Percentiles rank a stretch among this genome's conserved stretches.
These are phyloP conservation scores for Agonopterix arenella DNA, from an alignment of 2,888 invertebrate genomes.

Conservation along the genomic window DNA sequence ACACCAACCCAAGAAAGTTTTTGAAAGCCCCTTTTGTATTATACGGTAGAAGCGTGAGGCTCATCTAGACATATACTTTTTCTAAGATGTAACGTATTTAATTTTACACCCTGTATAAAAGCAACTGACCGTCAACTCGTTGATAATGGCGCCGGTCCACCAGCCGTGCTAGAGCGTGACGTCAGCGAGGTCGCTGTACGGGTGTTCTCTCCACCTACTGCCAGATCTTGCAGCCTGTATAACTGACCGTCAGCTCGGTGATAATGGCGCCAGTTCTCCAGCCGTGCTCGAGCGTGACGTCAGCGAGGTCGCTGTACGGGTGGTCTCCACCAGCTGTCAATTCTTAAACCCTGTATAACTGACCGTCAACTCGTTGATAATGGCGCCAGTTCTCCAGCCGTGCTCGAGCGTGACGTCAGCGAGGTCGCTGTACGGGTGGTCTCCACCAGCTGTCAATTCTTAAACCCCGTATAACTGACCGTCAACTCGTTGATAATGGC, in stretches of 20 bases:
- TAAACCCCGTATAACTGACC: constrained; percentile 79
- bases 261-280: constrained; percentile 99
- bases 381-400: constrained; percentile 98
- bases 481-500: constrained; percentile 97
- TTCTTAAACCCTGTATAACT: too few species aligned
- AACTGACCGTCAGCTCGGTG: constrained; percentile 93
- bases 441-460: too few species aligned
- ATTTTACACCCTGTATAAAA: too few species aligned
- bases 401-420: constrained; percentile 97
- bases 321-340: constrained; percentile 99
- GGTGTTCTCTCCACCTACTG: constrained; percentile 99
- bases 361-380: constrained; percentile 96
- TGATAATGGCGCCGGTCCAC: constrained; percentile 98
- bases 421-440: constrained; percentile 98
- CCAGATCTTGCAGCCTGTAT: too few species aligned
- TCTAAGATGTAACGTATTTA: too few species aligned
- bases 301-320: constrained; percentile 97
- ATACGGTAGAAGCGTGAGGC: too few species aligned
- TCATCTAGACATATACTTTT: too few species aligned
- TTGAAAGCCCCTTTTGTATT: too few species aligned
- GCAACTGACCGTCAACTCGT: constrained; percentile 88
- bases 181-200: constrained; percentile 97
- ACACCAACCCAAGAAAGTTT: too few species aligned
- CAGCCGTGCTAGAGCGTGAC: constrained; percentile 97
- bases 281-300: constrained; percentile 96